Conservation (phyloP, 2,888 invertebrate species). For the Andrena bucephala region DNA sequence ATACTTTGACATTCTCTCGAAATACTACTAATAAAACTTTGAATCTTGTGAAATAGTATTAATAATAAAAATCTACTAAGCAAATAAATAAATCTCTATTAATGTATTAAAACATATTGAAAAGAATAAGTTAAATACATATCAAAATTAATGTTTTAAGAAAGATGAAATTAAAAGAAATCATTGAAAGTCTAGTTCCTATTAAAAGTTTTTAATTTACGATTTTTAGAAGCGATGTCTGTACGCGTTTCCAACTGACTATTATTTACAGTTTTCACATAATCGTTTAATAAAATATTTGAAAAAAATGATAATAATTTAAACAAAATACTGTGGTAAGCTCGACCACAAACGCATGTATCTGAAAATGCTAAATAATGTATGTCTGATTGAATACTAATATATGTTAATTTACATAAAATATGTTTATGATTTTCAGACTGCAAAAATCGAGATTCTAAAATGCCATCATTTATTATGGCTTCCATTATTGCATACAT, state of each 20-base stretch:
- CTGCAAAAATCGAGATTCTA: too few species aligned
- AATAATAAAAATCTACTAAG: slow-evolving; percentile 7
- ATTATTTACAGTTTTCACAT: not conserved
- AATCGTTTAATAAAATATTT: not conserved
- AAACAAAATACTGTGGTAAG: not conserved
- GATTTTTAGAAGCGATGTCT: not conserved
- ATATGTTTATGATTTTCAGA: too few species aligned
- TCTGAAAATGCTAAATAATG: too few species aligned
- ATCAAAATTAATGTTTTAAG: too few species aligned
- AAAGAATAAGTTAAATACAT: slow-evolving; percentile 2
- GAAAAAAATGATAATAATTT: too few species aligned
- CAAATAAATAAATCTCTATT: slow-evolving; percentile 12
- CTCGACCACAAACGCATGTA: not conserved
- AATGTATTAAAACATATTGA: slow-evolving; percentile 15
- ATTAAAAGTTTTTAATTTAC: slow-evolving; percentile 11
- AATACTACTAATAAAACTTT: not conserved
- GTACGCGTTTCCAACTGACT: not conserved
- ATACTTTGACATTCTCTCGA: slow-evolving; percentile 11
- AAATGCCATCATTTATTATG: too few species aligned
- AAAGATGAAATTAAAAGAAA: not conserved
- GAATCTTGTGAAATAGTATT: not conserved
- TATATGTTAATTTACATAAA: too few species aligned
- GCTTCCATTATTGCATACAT: too few species aligned
- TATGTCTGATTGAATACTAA: too few species aligned
- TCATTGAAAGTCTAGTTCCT: too few species aligned